Percentiles rank a stretch among this genome's conserved stretches.
phyloP scores from a whole-genome alignment of 2,797 vertebrate genomes.

The Cyclura pinguis region DNA sequence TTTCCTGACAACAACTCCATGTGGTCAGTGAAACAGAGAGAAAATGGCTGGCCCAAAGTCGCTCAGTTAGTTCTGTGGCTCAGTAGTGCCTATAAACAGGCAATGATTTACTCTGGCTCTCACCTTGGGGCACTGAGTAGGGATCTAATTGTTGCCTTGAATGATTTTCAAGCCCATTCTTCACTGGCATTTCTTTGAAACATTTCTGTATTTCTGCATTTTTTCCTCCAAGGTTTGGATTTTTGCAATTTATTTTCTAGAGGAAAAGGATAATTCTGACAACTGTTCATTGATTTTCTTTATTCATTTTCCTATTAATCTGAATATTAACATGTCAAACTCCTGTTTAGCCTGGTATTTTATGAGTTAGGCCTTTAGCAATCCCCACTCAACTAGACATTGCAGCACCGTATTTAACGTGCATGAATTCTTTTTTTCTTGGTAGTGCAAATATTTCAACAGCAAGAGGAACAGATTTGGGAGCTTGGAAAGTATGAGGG shows the following conservation, averaged over 20 bases:
- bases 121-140: too few relatives aligned
- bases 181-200: neutral
- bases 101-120: neutral
- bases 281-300: neutral
- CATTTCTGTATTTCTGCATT: conserved; percentile 7
- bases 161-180: neutral
- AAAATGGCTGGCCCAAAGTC: too few relatives aligned
- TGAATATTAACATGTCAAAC: neutral
- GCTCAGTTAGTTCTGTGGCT: too few relatives aligned
- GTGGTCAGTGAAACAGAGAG: too few relatives aligned
- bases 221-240: neutral
- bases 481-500: too few relatives aligned
- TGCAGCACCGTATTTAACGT: neutral
- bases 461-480: too few relatives aligned
- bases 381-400: neutral
- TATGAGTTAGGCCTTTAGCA: neutral
- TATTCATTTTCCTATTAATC: neutral
- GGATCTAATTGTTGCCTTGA: neutral
- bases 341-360: neutral
- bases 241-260: conserved; percentile 5
- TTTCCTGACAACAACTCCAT: too few relatives aligned
- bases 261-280: conserved; percentile 4
- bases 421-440: too few relatives aligned
- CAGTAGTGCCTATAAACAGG: neutral
- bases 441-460: too few relatives aligned